Percentiles rank a stretch among this genome's conserved stretches.
These are phyloP conservation scores for Tapirus terrestris DNA, from an alignment of 2,113 vertebrate genomes.

Conservation along the genomic window DNA sequence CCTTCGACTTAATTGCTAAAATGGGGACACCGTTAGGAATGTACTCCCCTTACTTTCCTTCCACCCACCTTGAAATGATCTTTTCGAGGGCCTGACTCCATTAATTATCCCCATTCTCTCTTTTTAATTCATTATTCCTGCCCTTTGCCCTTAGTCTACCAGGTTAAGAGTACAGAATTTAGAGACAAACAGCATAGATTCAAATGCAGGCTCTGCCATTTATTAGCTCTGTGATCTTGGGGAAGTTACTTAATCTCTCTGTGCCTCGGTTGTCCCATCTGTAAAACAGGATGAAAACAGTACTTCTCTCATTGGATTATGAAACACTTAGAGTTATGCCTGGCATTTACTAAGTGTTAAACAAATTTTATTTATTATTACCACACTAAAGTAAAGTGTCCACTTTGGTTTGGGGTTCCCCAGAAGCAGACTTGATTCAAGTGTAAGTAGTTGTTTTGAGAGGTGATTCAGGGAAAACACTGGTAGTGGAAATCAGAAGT, in stretches of 20 bases:
- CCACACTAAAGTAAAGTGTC: neutral
- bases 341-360: neutral
- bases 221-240: neutral
- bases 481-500: neutral
- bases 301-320: neutral
- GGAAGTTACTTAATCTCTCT: conserved; percentile 28
- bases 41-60: neutral
- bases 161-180: neutral
- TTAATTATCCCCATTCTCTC: neutral
- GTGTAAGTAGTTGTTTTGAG: neutral
- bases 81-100: neutral
- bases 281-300: neutral
- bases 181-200: neutral
- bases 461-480: neutral
- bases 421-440: neutral
- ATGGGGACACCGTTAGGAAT: neutral
- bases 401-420: conserved; percentile 13
- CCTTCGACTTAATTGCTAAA: neutral
- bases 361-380: conserved; percentile 19
- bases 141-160: neutral
- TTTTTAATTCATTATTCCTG: neutral
- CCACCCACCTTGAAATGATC: neutral
- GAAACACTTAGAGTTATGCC: neutral
- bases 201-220: neutral
- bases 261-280: neutral